Evolutionary conservation across 2,797 vertebrate species (phyloP).

Genomic region (Tinamus major): DNA sequence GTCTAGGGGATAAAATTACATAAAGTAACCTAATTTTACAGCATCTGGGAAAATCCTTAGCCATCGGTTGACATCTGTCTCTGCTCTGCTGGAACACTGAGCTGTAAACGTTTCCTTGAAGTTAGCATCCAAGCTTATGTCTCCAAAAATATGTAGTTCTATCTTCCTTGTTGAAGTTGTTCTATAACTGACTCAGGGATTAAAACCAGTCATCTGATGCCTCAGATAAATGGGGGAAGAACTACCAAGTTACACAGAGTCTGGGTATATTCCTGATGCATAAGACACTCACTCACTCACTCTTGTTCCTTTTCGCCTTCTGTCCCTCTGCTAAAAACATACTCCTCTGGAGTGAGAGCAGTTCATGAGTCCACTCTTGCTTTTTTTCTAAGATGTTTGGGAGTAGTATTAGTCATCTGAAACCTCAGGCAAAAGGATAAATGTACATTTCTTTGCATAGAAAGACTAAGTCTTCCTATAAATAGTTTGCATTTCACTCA

Average conservation of each 20-base stretch:
- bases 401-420: background rate
- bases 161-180: background rate
- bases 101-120: background rate
- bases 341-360: background rate
- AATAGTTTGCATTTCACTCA: background rate
- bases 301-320: background rate
- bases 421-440: background rate
- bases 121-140: background rate
- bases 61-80: slow-evolving; percentile 16
- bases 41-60: slow-evolving; percentile 43
- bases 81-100: slow-evolving; percentile 25
- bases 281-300: background rate
- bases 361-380: background rate
- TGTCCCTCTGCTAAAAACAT: background rate
- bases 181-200: slow-evolving; percentile 12
- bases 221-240: slow-evolving; percentile 34
- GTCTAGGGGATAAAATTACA: slow-evolving; percentile 16
- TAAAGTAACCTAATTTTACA: slow-evolving; percentile 54
- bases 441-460: background rate
- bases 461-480: background rate
- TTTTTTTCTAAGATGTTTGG: background rate
- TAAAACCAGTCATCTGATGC: slow-evolving; percentile 15
- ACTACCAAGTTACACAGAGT: background rate
- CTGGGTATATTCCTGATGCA: background rate
- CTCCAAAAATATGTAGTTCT: background rate